These are phyloP conservation scores for Leptinotarsa lineolata DNA, from an alignment of 1,140 invertebrate species.

Conservation along the genomic window DNA sequence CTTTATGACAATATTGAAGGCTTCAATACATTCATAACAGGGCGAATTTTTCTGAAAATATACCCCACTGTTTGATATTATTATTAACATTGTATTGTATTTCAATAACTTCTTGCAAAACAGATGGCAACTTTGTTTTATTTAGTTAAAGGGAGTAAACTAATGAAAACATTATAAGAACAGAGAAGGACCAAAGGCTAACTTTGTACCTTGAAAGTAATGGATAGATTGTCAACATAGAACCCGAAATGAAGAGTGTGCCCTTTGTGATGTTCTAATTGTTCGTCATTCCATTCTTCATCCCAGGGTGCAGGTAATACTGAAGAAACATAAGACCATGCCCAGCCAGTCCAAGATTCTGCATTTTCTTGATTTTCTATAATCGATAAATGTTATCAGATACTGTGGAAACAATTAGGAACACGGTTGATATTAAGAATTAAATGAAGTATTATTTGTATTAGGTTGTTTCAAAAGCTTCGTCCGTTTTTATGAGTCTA, in stretches of 20 bases:
- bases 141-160: background rate
- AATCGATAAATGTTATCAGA: background rate
- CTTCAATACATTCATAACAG: too few species aligned
- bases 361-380: conserved; percentile 38
- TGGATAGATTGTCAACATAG: conserved; percentile 52
- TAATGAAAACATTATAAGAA: background rate
- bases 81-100: too few species aligned
- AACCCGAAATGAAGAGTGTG: conserved; percentile 52
- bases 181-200: background rate
- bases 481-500: too few species aligned
- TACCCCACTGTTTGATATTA: too few species aligned
- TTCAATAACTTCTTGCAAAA: too few species aligned
- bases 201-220: conserved; percentile 51
- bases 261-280: conserved; percentile 36
- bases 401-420: too few species aligned
- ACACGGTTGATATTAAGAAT: too few species aligned
- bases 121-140: too few species aligned
- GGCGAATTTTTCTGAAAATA: too few species aligned
- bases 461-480: too few species aligned
- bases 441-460: too few species aligned
- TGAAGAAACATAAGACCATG: conserved; percentile 54
- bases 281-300: conserved; percentile 46
- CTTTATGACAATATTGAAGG: too few species aligned
- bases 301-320: conserved; percentile 48
- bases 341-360: conserved; percentile 53